These are phyloP conservation scores for Megaceryle torquata DNA, from an alignment of 2,113 vertebrate genomes.

Conservation along the genomic window DNA sequence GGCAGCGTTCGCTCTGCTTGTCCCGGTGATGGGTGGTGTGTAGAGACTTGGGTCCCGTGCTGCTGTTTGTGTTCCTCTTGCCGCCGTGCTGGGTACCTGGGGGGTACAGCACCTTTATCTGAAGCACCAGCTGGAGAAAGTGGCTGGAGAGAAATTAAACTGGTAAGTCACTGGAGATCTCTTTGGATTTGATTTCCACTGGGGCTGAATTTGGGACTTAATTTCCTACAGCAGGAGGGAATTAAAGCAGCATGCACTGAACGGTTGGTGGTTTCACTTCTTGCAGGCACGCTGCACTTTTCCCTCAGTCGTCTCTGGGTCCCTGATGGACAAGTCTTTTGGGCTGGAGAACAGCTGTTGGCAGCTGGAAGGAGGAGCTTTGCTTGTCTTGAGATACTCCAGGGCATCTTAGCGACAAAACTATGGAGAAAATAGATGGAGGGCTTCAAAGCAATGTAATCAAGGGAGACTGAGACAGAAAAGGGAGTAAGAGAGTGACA, in stretches of 20 bases:
- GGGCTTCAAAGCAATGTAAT: not conserved
- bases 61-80: not conserved
- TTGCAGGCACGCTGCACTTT: not conserved
- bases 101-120: not conserved
- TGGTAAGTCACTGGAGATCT: not conserved
- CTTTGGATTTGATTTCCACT: not conserved
- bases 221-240: not conserved
- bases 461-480: not conserved
- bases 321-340: not conserved
- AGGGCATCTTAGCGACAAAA: not conserved
- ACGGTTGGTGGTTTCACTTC: not conserved
- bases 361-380: not conserved
- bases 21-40: accelerated
- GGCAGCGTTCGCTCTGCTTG: not conserved
- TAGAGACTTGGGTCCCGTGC: not conserved
- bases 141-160: not conserved
- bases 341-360: not conserved
- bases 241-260: too few species aligned
- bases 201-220: not conserved
- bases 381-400: not conserved
- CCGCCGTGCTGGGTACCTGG: not conserved
- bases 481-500: not conserved
- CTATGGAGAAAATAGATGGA: not conserved
- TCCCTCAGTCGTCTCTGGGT: not conserved
- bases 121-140: not conserved